Evolutionary conservation across 2,113 vertebrate genomes (phyloP).

Genomic region (Megaleporinus macrocephalus): DNA sequence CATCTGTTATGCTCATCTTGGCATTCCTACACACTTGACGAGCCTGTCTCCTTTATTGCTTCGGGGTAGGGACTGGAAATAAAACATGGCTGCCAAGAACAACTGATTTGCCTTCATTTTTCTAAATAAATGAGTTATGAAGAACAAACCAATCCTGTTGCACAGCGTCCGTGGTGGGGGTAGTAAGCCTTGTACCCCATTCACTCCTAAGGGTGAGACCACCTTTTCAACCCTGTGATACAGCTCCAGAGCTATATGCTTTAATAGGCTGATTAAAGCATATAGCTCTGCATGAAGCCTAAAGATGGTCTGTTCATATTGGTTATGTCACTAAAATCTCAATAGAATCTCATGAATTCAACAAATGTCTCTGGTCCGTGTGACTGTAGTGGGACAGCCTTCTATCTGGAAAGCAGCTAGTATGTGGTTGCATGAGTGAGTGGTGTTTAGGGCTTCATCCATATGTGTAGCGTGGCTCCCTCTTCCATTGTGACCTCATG

Average conservation of each 20-base stretch:
- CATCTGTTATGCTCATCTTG: conserved; percentile 16
- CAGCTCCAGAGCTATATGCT: not conserved
- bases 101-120: conserved; percentile 18
- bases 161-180: conserved; percentile 3
- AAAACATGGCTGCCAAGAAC: conserved; percentile 18
- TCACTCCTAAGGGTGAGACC: not conserved
- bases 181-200: conserved; percentile 21
- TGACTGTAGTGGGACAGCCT: not conserved
- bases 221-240: not conserved
- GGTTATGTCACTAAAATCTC: not conserved
- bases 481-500: not conserved
- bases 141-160: not conserved
- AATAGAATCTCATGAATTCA: not conserved
- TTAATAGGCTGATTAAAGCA: not conserved
- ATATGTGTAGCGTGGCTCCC: not conserved
- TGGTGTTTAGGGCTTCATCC: not conserved
- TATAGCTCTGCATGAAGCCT: not conserved
- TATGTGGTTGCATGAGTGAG: not conserved
- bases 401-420: not conserved
- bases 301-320: not conserved
- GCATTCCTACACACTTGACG: conserved; percentile 21
- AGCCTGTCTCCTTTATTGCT: conserved; percentile 7
- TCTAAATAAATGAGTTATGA: conserved; percentile 14
- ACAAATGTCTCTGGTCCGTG: not conserved
- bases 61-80: conserved; percentile 19